Percentiles rank a stretch among this genome's conserved stretches.
phyloP scores from a whole-genome alignment of 2,888 invertebrate species.

The Agrotis exclamationis region DNA sequence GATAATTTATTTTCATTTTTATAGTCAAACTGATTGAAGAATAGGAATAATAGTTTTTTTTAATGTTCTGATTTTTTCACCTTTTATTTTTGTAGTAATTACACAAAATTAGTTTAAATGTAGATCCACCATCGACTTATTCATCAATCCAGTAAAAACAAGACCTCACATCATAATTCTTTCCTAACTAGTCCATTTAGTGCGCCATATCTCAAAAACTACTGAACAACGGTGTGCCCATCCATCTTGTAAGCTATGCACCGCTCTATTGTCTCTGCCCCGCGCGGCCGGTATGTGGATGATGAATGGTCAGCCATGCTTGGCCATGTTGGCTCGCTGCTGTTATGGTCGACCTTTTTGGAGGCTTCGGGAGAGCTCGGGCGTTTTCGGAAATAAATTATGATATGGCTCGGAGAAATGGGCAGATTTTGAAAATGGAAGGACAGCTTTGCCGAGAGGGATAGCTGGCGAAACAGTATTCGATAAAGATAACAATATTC shows the following conservation, averaged over 20 bases:
- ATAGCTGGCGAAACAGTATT: no score
- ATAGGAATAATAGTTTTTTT: no score
- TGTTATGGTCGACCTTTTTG: constrained; percentile 7
- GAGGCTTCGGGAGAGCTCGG: neutral
- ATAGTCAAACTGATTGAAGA: no score
- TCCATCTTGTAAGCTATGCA: constrained; percentile 36
- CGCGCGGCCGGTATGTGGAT: constrained; percentile 15
- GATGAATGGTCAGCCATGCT: constrained; percentile 20
- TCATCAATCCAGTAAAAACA: no score
- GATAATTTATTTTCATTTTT: no score
- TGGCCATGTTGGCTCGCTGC: constrained; percentile 4
- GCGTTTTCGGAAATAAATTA: constrained; percentile 15
- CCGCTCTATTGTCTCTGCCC: constrained; percentile 37
- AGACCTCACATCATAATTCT: neutral
- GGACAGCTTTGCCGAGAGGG: no score
- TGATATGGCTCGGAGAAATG: neutral
- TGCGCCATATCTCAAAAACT: constrained; percentile 44
- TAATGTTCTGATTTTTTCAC: no score
- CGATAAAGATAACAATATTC: no score
- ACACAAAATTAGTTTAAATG: no score
- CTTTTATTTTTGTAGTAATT: no score
- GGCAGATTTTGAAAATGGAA: neutral
- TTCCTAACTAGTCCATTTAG: constrained; percentile 13
- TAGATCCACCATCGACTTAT: no score
- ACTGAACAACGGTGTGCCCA: constrained; percentile 19